phyloP scores from a whole-genome alignment of 2,113 vertebrate species.

The Pitta sordida region DNA sequence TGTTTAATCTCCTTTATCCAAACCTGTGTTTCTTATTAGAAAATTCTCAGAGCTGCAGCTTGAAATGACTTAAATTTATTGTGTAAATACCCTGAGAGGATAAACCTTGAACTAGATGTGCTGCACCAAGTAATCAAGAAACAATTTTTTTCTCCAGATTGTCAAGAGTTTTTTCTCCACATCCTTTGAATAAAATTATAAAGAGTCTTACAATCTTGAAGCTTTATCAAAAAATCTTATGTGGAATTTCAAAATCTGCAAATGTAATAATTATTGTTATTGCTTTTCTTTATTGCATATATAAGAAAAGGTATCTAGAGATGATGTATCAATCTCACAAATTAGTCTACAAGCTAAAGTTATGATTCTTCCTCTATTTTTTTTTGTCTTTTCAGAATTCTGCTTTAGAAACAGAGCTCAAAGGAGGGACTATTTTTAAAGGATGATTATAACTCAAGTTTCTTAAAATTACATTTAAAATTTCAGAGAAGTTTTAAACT shows the following conservation, averaged over 20 bases:
- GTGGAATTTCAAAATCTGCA: not conserved
- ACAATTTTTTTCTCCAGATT: slow-evolving; percentile 8
- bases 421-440: not conserved
- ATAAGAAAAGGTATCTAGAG: not conserved
- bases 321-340: not conserved
- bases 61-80: slow-evolving; percentile 31
- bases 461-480: not conserved
- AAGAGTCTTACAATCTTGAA: not conserved
- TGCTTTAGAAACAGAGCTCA: not conserved
- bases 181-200: not conserved
- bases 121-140: not conserved
- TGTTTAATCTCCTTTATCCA: not conserved
- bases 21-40: not conserved
- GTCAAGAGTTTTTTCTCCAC: not conserved
- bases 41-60: not conserved
- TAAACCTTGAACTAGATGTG: not conserved
- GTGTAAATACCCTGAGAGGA: not conserved
- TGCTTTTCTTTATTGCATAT: not conserved
- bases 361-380: not conserved
- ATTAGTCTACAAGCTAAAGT: not conserved
- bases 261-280: not conserved
- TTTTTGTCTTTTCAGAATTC: not conserved
- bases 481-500: not conserved
- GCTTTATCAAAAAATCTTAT: not conserved
- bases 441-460: not conserved